Percentiles rank a stretch among this genome's conserved stretches.
These are phyloP conservation scores for Drosophila sturtevanti DNA, from an alignment of 1,140 invertebrate species.

Conservation along the genomic window DNA sequence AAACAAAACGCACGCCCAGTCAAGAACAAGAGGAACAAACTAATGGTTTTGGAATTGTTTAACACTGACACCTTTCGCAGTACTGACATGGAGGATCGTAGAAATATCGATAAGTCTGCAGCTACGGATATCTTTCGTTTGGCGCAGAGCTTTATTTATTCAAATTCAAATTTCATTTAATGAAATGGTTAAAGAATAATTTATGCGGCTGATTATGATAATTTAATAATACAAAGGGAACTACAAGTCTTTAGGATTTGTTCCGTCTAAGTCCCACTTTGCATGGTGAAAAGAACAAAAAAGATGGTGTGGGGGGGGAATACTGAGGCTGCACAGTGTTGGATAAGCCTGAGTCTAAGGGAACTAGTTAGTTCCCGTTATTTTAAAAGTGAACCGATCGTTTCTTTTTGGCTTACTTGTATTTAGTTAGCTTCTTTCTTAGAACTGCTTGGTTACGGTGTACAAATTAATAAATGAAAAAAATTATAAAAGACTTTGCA, in stretches of 20 bases:
- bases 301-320: too few relatives aligned
- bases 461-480: neutral
- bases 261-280: too few relatives aligned
- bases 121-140: neutral
- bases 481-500: too few relatives aligned
- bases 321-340: neutral
- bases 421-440: too few relatives aligned
- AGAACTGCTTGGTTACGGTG: too few relatives aligned
- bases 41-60: neutral
- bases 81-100: neutral
- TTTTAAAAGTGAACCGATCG: neutral
- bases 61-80: neutral
- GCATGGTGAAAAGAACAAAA: too few relatives aligned
- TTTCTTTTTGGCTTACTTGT: neutral
- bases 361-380: neutral
- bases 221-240: too few relatives aligned
- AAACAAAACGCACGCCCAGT: slow-evolving; percentile 13
- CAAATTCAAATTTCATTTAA: too few relatives aligned
- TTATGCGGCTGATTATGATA: too few relatives aligned
- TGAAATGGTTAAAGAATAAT: too few relatives aligned
- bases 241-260: too few relatives aligned
- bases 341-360: neutral
- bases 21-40: slow-evolving; percentile 3
- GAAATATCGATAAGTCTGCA: slow-evolving; percentile 3
- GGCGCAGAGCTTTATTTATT: neutral